Percentiles rank a stretch among this genome's conserved stretches.
phyloP scores from a whole-genome alignment of 2,797 vertebrate species.

The Synanceia verrucosa region DNA sequence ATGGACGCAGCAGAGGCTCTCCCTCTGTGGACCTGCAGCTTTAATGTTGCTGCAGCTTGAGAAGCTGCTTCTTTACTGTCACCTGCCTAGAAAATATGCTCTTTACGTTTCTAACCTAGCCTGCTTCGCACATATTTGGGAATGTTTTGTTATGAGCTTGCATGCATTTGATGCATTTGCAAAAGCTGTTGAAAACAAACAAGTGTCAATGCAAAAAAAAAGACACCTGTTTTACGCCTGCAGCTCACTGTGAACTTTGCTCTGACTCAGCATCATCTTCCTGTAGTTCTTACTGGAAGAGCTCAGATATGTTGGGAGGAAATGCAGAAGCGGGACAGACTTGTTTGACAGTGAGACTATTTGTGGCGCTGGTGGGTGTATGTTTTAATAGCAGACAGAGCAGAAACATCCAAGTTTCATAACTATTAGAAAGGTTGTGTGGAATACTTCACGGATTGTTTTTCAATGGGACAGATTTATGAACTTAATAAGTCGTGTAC shows the following conservation, averaged over 20 bases:
- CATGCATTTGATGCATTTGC: no score
- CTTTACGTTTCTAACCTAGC: background rate
- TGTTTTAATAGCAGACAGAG: constrained; percentile 40
- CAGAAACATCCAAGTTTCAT: constrained; percentile 20
- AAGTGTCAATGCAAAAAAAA: no score
- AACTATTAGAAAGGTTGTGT: constrained; percentile 20
- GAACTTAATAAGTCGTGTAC: background rate
- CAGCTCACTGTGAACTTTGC: constrained; percentile 50
- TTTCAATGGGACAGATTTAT: background rate
- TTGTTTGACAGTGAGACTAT: constrained; percentile 54
- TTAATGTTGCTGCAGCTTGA: constrained; percentile 58
- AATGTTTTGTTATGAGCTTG: constrained; percentile 1
- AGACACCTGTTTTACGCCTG: constrained; percentile 1
- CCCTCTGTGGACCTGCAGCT: constrained; percentile 47
- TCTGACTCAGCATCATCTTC: constrained; percentile 60
- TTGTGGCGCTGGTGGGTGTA: constrained; percentile 41
- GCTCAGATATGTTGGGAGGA: constrained; percentile 34
- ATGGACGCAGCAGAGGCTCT: constrained; percentile 12
- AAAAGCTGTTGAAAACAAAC: no score
- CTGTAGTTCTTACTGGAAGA: constrained; percentile 44
- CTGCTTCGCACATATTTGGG: background rate
- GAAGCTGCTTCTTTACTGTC: constrained; percentile 59
- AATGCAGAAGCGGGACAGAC: constrained; percentile 51
- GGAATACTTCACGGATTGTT: background rate
- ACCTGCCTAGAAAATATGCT: constrained; percentile 33